Evolutionary conservation across 2,797 vertebrate genomes (phyloP), one percentile per base, ranked within the genome.

Genomic region (Typhlichthys subterraneus): DNA sequence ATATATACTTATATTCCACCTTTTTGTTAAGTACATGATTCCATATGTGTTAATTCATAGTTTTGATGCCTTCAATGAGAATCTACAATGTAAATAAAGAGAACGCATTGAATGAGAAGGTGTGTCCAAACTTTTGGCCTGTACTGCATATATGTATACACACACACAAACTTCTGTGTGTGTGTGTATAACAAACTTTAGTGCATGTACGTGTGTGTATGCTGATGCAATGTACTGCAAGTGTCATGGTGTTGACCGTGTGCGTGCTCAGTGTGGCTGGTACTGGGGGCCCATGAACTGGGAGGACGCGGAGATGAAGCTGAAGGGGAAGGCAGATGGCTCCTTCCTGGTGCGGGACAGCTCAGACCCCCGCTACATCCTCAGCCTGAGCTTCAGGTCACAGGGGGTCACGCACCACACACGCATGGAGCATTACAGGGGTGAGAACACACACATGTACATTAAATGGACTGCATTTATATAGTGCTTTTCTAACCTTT

Each of bases 231-330:
- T 23, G 23, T 8, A 2, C 15, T 52, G 50, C 50, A 7, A 4
- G 14, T 11, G 51, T 42, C 9, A 14, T 38, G 9, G 29, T 45
- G 8, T 58, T 29, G 15, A 8, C n/a, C 13, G 38, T 59, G 61
- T 59, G 50, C 55, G 29, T 55, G 57, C 52, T 10, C 50, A 63
- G 65, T 73, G 64, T 0, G 93, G 93, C 15, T 94, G 93, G 93
- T 94, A 94, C 55, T 94, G 93, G 93, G 93, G 93, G 2, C 93
- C 93, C 0, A 93, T 94, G 93, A 23, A 97, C 84, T 98, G 97
- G 97, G 97, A 98, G 82, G 97, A 99, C 0, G 97, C 97, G 0
- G 97, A 98, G 90, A 95, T 98, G 95, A 99, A 99, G 81, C 89
- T 99, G 70, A 97, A 97, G 86, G 96, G 94, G 59, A 97, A 97